Base-by-base conservation (phyloP, 2,113 vertebrate genomes). In the Lycocorax pyrrhopterus region DNA sequence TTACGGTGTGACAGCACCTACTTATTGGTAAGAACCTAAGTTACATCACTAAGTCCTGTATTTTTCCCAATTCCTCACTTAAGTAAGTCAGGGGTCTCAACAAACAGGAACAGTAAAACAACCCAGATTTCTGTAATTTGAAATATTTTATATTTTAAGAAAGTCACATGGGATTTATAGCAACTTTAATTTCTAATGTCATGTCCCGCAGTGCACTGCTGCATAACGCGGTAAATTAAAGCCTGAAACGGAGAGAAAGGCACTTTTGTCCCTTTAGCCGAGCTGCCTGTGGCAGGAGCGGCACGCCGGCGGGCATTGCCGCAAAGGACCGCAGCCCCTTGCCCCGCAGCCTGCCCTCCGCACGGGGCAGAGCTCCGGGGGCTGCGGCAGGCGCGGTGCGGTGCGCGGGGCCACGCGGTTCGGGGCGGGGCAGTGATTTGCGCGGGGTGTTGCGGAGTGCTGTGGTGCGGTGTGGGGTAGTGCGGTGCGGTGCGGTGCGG, bases 221-320 rank as follows among this genome's bases (percentile, higher is more conserved):
- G 43, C 72, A 0, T 5, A 25, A 9, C 5, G 3, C 0, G 5
- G 21, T 12, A 41, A 68, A 71, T 43, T 29, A 59, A 59, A 51
- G 46, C 33, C 62, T 6, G 29, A 17, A 46, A 17, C 4, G 2
- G 52, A 39, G 47, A 6, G 33, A 39, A 26, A 43, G 29, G n/a
- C 20, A 10, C 4, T 27, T 41, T 17, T 35, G 77, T 20, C 30
- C 30, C 5, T 21, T 15, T 9, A 23, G 22, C 49, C 23, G 12
- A 47, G 11, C 16, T 2, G 18, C 17, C 49, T 6, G 44, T 1
- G 46, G 33, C 66, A 32, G 43, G n/a, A 66, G n/a, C 21, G 3
- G 18, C 66, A 3, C 2, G 44, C 35, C 21, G 20, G 20, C 2
- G 21, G 53, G 7, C 52, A 27, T 23, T 9, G 29, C 37, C 43